Percentiles rank a stretch among this genome's conserved stretches.
These are phyloP conservation scores for Tigriopus californicus DNA, from an alignment of 2,888 invertebrate genomes.

Conservation along the genomic window DNA sequence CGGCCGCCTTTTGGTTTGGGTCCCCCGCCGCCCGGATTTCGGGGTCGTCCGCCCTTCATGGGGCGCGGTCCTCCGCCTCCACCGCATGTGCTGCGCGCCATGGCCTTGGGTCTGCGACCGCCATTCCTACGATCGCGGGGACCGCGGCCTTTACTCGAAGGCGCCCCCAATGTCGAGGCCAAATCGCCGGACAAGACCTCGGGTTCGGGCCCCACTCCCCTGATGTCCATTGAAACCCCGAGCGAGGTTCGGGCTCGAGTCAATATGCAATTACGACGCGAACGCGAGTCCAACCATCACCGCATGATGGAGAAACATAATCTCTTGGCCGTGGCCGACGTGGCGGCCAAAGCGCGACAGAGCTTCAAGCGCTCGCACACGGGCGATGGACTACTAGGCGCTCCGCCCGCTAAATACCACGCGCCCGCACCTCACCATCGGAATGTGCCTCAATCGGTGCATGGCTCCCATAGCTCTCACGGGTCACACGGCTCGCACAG, in stretches of 20 bases:
- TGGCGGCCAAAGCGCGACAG: too few relatives aligned
- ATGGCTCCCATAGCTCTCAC: neutral
- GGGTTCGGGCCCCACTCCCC: neutral
- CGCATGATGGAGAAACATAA: neutral
- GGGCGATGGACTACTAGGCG: too few relatives aligned
- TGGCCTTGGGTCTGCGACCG: too few relatives aligned
- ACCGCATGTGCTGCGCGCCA: too few relatives aligned
- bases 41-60: neutral
- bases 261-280: neutral
- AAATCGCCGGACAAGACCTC: neutral
- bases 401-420: neutral
- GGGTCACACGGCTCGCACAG: too few relatives aligned
- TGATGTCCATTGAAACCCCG: constrained; percentile 1
- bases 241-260: neutral
- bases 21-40: neutral
- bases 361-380: too few relatives aligned
- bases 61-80: too few relatives aligned
- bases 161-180: too few relatives aligned
- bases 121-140: too few relatives aligned
- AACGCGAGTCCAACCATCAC: neutral
- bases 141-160: too few relatives aligned
- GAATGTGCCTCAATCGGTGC: too few relatives aligned
- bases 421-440: neutral
- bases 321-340: too few relatives aligned
- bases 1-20: neutral